phyloP scores from a whole-genome alignment of 2,888 invertebrate genomes.

The Argyresthia albistria region DNA sequence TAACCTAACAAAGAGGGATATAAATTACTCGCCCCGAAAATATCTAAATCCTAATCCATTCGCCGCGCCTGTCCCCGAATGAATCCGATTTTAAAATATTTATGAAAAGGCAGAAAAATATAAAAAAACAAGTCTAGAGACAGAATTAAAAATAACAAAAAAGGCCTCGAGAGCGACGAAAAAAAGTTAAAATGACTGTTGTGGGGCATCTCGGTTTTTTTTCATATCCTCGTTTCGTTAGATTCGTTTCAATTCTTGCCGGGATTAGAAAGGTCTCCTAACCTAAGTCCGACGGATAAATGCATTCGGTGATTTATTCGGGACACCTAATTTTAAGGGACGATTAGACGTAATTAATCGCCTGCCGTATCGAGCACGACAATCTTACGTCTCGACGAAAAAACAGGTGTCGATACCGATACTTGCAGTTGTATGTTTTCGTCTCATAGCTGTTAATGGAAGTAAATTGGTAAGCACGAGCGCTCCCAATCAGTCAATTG shows the following conservation, averaged over 20 bases:
- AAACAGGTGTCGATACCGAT: not conserved
- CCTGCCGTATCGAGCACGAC: conserved; percentile 17
- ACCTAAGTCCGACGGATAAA: conserved; percentile 36
- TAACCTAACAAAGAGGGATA: conserved; percentile 65
- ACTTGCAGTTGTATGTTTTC: not conserved
- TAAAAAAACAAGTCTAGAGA: conserved; percentile 44
- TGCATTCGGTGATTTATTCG: conserved; percentile 62
- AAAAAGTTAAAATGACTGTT: conserved; percentile 63
- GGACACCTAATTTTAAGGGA: conserved; percentile 33
- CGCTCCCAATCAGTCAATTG: conserved; percentile 3
- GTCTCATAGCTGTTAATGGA: not conserved
- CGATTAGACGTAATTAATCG: conserved; percentile 57
- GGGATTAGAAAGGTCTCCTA: conserved; percentile 61
- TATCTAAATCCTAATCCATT: conserved; percentile 71
- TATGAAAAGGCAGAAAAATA: conserved; percentile 60
- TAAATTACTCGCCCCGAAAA: conserved; percentile 67
- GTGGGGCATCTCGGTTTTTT: conserved; percentile 55
- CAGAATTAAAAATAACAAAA: conserved; percentile 56
- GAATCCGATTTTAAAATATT: conserved; percentile 71
- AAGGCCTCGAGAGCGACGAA: conserved; percentile 52
- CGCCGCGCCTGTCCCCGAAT: conserved; percentile 62
- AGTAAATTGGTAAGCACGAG: conserved; percentile 1
- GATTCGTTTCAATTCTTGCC: conserved; percentile 63
- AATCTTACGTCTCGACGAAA: not conserved
- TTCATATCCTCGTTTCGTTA: conserved; percentile 61